Evolutionary conservation across 2,797 vertebrate genomes (phyloP).

Genomic region (Thunnus albacares): DNA sequence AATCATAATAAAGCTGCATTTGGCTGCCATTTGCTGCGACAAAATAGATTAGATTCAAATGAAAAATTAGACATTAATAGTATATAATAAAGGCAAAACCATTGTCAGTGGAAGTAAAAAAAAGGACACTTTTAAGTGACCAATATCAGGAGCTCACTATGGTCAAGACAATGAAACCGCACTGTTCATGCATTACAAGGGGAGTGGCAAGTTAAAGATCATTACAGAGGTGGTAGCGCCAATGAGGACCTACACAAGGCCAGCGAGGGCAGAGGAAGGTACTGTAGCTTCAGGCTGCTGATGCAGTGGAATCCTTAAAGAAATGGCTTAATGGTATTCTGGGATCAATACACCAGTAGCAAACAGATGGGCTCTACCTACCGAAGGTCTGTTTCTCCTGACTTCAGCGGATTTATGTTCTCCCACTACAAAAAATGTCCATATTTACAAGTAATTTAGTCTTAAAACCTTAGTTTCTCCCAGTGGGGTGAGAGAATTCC

Average conservation of each 20-base stretch:
- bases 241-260: constrained; percentile 24
- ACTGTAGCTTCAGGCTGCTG: constrained; percentile 67
- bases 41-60: constrained; percentile 15
- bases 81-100: neutral
- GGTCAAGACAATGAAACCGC: neutral
- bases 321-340: constrained; percentile 76
- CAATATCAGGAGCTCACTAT: neutral
- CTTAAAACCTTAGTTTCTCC: constrained; percentile 17
- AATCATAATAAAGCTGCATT: constrained; percentile 38
- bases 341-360: constrained; percentile 73
- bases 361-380: constrained; percentile 73
- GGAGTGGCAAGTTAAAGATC: constrained; percentile 35
- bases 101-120: neutral
- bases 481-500: neutral
- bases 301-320: constrained; percentile 75
- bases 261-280: constrained; percentile 32
- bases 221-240: constrained; percentile 35
- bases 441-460: constrained; percentile 34
- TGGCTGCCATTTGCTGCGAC: constrained; percentile 8
- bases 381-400: constrained; percentile 60
- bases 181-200: constrained; percentile 2
- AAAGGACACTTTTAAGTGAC: neutral
- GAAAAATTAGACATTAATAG: neutral
- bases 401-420: constrained; percentile 62
- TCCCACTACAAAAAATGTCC: constrained; percentile 35